These are phyloP conservation scores for Corythaixoides concolor DNA, from an alignment of 2,113 vertebrate species.

Conservation along the genomic window DNA sequence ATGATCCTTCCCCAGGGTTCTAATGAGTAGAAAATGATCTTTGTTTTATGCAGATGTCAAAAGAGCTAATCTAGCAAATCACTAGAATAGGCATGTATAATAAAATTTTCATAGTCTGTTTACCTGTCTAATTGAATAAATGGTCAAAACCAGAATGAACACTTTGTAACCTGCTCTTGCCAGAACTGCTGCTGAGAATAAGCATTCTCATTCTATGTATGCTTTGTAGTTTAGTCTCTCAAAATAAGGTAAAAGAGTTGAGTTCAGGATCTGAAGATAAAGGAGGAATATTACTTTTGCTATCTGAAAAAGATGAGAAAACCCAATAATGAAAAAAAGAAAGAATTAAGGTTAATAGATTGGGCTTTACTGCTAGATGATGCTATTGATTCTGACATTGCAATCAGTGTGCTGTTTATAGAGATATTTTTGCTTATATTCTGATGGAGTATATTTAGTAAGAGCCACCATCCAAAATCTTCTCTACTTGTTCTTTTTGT, in stretches of 20 bases:
- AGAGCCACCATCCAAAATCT: neutral
- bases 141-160: constrained; percentile 43
- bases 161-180: neutral
- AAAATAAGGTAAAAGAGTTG: neutral
- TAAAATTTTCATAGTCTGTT: constrained; percentile 52
- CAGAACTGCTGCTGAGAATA: constrained; percentile 36
- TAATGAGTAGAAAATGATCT: constrained; percentile 18
- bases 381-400: neutral
- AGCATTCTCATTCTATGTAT: constrained; percentile 23
- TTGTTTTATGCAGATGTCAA: constrained; percentile 33
- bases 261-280: neutral
- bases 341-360: neutral
- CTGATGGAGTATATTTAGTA: neutral
- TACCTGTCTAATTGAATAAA: constrained; percentile 69
- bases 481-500: neutral
- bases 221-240: neutral
- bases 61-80: constrained; percentile 49
- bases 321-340: neutral
- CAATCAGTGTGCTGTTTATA: neutral
- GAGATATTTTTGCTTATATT: neutral
- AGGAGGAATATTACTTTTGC: neutral
- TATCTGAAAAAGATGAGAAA: neutral
- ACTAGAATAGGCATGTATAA: constrained; percentile 47
- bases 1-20: neutral
- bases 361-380: neutral